Conservation (phyloP, 1,140 invertebrate genomes). For the Steinernema khuongi region DNA sequence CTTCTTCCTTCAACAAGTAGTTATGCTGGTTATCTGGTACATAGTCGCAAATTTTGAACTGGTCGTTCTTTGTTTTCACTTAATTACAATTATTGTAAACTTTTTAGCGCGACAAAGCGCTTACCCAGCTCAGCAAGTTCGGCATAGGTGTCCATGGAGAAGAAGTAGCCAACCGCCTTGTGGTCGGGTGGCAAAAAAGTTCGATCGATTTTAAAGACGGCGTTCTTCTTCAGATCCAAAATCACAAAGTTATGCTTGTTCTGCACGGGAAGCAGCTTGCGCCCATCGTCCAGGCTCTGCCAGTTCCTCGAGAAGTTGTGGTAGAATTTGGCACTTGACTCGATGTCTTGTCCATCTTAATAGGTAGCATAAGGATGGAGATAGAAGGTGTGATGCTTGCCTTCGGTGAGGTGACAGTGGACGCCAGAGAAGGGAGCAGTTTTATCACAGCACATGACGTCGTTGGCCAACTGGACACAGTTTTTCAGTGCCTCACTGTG, state of each 20-base stretch:
- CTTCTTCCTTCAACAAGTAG: neutral
- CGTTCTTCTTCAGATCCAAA: neutral
- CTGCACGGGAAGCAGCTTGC: neutral
- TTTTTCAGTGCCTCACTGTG: neutral
- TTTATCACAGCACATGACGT: neutral
- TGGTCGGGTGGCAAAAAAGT: neutral
- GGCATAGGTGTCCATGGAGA: neutral
- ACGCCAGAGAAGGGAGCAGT: neutral
- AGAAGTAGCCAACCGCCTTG: neutral
- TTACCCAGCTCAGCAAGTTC: neutral
- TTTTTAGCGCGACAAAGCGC: neutral
- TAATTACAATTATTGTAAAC: neutral
- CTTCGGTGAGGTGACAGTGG: neutral
- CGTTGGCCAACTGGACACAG: neutral
- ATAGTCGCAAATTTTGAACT: neutral
- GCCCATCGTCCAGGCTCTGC: neutral
- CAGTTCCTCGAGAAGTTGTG: slow-evolving; percentile 3
- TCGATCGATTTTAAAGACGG: neutral
- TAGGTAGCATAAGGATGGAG: neutral
- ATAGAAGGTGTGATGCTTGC: neutral
- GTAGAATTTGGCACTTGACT: neutral
- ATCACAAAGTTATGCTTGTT: neutral
- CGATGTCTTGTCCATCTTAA: neutral
- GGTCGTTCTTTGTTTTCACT: neutral
- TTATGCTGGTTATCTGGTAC: neutral